Evolutionary conservation across 92 coral and sea anemone species (phyloP).

Genomic region (Parazoanthus darwini): DNA sequence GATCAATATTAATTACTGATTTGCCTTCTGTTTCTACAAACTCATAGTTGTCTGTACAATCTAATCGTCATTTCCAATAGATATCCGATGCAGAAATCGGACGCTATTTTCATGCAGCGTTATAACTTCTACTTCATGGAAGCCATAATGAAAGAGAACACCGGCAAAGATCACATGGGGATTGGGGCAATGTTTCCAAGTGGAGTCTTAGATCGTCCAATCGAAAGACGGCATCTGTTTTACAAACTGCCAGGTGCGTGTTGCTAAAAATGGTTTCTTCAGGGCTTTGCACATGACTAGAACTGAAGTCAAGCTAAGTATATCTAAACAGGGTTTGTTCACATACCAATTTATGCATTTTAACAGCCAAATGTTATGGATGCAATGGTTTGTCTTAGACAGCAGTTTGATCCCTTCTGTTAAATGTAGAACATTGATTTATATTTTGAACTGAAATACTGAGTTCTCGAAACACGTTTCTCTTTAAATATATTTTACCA

Average conservation of each 20-base stretch:
- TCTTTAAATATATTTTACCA: too few relatives aligned
- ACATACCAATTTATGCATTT: too few relatives aligned
- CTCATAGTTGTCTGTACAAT: background rate
- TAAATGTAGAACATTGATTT: too few relatives aligned
- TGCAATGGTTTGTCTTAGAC: too few relatives aligned
- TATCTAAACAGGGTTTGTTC: background rate
- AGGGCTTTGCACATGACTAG: too few relatives aligned
- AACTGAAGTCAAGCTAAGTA: background rate
- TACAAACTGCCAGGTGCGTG: conserved; percentile 56
- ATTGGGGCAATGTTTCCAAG: conserved; percentile 76
- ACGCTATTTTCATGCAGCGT: conserved; percentile 51
- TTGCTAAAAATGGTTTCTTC: background rate
- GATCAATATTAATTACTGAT: too few relatives aligned
- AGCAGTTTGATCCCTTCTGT: too few relatives aligned
- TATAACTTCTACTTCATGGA: conserved; percentile 69
- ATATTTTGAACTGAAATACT: too few relatives aligned
- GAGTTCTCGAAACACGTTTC: too few relatives aligned
- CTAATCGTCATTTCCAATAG: conserved; percentile 27
- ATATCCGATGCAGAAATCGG: conserved; percentile 52
- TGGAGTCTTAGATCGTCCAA: conserved; percentile 60
- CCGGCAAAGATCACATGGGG: conserved; percentile 65
- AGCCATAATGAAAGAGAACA: conserved; percentile 78
- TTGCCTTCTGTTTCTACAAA: background rate
- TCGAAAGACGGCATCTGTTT: conserved; percentile 48
- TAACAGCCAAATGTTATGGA: too few relatives aligned